Percentiles rank a stretch among this genome's conserved stretches.
Evolutionary conservation across 2,888 invertebrate genomes (phyloP).

Genomic region (Oeneis ivallda): DNA sequence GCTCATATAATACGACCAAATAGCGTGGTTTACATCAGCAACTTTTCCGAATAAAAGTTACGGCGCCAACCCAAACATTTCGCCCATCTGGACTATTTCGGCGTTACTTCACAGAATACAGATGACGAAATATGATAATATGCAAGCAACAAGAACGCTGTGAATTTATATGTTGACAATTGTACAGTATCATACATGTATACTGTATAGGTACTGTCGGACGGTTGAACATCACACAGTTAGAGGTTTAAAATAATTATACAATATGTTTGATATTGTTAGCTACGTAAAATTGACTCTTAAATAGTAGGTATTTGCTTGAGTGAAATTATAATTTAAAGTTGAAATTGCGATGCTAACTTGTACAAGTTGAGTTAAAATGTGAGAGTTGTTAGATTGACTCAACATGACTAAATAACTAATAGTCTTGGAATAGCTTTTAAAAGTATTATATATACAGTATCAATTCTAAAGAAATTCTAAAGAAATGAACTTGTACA

Average conservation of each 20-base stretch:
- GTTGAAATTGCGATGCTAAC: background rate
- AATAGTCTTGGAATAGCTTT: background rate
- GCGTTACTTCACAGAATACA: conserved; percentile 32
- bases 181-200: conserved; percentile 27
- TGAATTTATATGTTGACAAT: conserved; percentile 48
- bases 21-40: conserved; percentile 25
- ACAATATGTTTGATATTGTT: background rate
- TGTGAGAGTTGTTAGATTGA: background rate
- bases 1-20: conserved; percentile 20
- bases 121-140: conserved; percentile 48
- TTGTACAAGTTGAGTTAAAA: background rate
- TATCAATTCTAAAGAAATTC: too few species aligned
- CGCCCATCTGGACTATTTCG: conserved; percentile 29
- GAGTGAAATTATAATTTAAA: background rate
- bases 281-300: background rate
- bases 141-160: conserved; percentile 43
- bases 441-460: background rate
- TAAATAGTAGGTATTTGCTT: background rate
- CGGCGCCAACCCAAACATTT: conserved; percentile 34
- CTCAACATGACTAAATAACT: background rate
- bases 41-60: conserved; percentile 38
- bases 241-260: background rate
- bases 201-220: background rate
- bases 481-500: too few species aligned
- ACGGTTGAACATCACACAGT: too few species aligned